phyloP scores from a whole-genome alignment of 2,888 invertebrate species.

The Podotricha telesiphe region DNA sequence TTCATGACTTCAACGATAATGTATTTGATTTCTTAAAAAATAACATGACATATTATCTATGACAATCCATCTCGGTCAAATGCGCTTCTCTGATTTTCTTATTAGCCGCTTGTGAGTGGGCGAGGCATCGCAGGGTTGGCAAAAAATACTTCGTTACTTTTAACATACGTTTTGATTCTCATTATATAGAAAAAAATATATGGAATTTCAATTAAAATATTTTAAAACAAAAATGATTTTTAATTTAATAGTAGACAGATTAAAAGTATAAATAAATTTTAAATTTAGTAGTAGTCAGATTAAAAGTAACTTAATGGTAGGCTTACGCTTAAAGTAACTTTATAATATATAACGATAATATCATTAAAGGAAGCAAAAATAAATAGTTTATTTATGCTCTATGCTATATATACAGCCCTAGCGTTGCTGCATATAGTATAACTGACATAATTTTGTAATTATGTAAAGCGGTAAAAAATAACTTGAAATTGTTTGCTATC shows the following conservation, averaged over 20 bases:
- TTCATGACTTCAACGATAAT: conserved; percentile 56
- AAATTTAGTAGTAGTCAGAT: too few species aligned
- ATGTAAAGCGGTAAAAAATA: conserved; percentile 79
- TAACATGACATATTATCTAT: conserved; percentile 73
- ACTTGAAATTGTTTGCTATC: conserved; percentile 74
- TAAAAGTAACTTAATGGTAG: too few species aligned
- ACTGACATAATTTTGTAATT: conserved; percentile 79
- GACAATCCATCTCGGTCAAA: conserved; percentile 69
- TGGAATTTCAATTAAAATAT: too few species aligned
- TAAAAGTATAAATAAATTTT: too few species aligned
- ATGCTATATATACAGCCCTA: conserved; percentile 33
- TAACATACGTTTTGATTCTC: too few species aligned
- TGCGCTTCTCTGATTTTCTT: conserved; percentile 68
- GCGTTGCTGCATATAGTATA: conserved; percentile 52
- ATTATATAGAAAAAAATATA: too few species aligned
- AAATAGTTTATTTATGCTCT: too few species aligned
- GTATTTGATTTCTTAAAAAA: conserved; percentile 70
- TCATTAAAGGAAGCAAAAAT: not conserved
- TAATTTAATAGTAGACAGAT: too few species aligned
- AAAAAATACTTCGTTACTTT: conserved; percentile 1
- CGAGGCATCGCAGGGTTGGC: conserved; percentile 55
- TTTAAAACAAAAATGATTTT: too few species aligned
- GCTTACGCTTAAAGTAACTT: too few species aligned
- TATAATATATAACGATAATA: too few species aligned
- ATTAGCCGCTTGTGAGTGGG: conserved; percentile 67